Conservation (phyloP, 2,113 vertebrate species). For the Hemibagrus wyckioides region DNA sequence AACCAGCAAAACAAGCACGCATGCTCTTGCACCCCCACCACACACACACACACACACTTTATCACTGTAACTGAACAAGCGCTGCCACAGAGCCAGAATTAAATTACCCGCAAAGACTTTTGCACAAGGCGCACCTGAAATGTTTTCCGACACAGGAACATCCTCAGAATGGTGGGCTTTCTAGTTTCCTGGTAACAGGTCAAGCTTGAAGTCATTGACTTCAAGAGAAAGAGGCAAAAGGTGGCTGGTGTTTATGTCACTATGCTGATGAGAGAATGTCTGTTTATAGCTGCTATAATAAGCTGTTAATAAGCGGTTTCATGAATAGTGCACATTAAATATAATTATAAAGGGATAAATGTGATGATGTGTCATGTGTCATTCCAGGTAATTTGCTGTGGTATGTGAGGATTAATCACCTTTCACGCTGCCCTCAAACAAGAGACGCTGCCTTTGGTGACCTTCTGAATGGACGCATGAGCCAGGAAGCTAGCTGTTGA, state of each 20-base stretch:
- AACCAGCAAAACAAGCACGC: slow-evolving; percentile 22
- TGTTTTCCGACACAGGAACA: neutral
- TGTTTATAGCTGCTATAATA: neutral
- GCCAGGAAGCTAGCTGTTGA: neutral
- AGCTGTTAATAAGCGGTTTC: neutral
- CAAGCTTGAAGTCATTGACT: neutral
- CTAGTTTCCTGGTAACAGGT: neutral
- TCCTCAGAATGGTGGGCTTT: neutral
- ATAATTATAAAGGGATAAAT: neutral
- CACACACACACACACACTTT: slow-evolving; percentile 5
- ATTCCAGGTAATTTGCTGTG: neutral
- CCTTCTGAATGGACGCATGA: neutral
- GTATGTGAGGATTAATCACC: neutral
- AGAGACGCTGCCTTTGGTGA: neutral
- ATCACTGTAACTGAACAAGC: neutral
- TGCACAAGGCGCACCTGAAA: neutral
- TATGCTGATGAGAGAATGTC: neutral
- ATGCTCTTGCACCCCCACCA: neutral
- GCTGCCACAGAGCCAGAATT: neutral
- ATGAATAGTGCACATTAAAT: neutral
- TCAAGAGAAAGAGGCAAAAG: neutral
- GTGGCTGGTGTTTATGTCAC: too few relatives aligned
- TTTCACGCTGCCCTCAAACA: neutral
- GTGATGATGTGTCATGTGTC: neutral
- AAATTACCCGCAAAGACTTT: neutral